Conservation (phyloP, 1,140 invertebrate species). For the Drosophila erecta region DNA sequence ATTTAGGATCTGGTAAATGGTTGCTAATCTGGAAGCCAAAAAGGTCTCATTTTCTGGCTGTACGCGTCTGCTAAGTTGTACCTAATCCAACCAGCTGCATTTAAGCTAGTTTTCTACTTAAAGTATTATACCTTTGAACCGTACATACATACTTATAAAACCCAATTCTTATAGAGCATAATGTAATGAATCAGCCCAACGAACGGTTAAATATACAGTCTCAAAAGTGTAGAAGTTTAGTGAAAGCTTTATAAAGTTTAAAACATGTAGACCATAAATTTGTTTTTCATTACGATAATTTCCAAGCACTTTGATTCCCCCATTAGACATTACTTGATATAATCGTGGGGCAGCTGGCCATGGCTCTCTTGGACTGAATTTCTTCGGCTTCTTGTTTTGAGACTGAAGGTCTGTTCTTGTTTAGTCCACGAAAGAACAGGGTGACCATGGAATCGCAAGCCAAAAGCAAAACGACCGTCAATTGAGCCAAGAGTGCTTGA, state of each 20-base stretch:
- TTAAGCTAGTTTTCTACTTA: slow-evolving; percentile 44
- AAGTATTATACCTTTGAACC: slow-evolving; percentile 37
- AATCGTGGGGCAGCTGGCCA: neutral
- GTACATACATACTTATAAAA: neutral
- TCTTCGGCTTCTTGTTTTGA: neutral
- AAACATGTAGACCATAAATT: slow-evolving; percentile 12
- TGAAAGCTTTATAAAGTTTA: slow-evolving; percentile 1
- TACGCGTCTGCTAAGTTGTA: slow-evolving; percentile 24
- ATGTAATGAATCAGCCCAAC: slow-evolving; percentile 7
- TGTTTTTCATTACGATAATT: neutral
- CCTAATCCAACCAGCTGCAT: slow-evolving; percentile 83
- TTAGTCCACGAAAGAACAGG: slow-evolving; percentile 7
- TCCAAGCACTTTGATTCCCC: neutral
- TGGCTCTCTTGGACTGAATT: no score
- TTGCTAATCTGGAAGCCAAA: slow-evolving; percentile 4
- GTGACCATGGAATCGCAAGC: slow-evolving; percentile 17
- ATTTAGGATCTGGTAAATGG: neutral
- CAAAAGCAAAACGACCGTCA: slow-evolving; percentile 54
- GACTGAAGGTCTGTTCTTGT: neutral
- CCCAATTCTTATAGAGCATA: neutral
- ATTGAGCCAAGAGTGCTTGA: slow-evolving; percentile 87
- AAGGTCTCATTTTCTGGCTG: slow-evolving; percentile 19
- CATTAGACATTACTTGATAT: neutral
- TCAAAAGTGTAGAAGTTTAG: neutral
- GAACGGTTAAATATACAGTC: slow-evolving; percentile 23